Conservation (phyloP, 2,113 vertebrate genomes). For the Ariopsis seemanni region DNA sequence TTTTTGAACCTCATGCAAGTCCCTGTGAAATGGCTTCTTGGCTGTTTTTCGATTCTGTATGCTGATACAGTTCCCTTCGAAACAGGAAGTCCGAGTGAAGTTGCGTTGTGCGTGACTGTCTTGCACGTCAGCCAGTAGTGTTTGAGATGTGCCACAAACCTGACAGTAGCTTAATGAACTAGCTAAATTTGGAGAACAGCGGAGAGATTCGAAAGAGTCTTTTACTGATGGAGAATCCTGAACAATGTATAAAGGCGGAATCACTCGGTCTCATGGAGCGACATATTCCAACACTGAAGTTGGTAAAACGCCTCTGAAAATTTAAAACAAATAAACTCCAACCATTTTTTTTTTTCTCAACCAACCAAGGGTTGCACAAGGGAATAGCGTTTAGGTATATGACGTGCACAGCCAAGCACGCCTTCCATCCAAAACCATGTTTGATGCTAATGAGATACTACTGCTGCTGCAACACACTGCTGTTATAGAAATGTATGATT, state of each 20-base stretch:
- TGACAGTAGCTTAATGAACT: neutral
- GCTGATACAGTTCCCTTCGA: neutral
- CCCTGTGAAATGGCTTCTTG: neutral
- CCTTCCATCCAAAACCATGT: neutral
- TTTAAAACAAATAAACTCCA: neutral
- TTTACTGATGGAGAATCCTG: neutral
- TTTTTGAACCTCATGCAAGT: neutral
- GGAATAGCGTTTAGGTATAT: neutral
- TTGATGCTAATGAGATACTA: neutral
- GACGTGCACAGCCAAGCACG: neutral
- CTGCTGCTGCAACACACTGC: neutral
- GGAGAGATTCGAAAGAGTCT: neutral
- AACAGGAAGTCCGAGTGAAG: neutral
- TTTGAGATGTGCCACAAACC: neutral
- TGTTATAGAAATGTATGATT: neutral
- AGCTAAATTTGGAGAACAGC: neutral
- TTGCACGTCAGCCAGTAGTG: neutral
- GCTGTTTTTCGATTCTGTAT: neutral
- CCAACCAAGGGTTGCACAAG: neutral
- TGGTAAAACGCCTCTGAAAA: neutral
- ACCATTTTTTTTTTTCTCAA: neutral
- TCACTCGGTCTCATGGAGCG: neutral
- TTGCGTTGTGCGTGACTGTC: neutral
- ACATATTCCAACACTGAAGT: neutral
- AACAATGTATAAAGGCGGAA: neutral